A percentile compares a stretch with the other conserved stretches of the same genome.
Evolutionary conservation across 2,888 invertebrate genomes (phyloP).

Genomic region (Euplagia quadripunctaria): DNA sequence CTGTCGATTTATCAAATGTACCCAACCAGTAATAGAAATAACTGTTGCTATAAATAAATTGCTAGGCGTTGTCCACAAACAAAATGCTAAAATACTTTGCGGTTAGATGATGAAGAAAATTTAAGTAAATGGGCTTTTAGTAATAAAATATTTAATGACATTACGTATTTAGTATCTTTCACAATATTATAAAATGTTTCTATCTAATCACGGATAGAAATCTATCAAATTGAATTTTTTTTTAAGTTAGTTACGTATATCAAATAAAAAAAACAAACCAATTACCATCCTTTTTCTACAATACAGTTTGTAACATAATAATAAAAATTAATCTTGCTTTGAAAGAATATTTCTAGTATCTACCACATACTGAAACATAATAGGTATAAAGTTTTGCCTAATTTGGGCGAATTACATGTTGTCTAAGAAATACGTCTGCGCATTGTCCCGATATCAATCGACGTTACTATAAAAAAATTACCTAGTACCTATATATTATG

Average conservation of each 20-base stretch:
- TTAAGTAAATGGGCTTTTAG: not conserved
- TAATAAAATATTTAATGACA: not conserved
- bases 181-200: too few relatives aligned
- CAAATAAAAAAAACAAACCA: too few relatives aligned
- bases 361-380: too few relatives aligned
- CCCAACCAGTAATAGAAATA: not conserved
- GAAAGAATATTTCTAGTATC: not conserved
- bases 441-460: not conserved
- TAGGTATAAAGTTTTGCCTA: not conserved
- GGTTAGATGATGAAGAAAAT: not conserved
- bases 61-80: not conserved
- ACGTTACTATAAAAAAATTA: not conserved
- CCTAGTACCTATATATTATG: too few relatives aligned
- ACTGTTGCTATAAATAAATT: conserved; percentile 5
- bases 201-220: too few relatives aligned
- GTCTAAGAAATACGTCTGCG: not conserved
- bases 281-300: too few relatives aligned
- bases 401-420: not conserved
- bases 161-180: too few relatives aligned
- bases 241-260: not conserved
- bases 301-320: not conserved
- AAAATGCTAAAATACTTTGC: not conserved
- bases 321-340: not conserved
- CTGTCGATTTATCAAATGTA: not conserved
- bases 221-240: not conserved